Evolutionary conservation across 2,888 invertebrate species (phyloP).

Genomic region (Macrophya alboannulata): DNA sequence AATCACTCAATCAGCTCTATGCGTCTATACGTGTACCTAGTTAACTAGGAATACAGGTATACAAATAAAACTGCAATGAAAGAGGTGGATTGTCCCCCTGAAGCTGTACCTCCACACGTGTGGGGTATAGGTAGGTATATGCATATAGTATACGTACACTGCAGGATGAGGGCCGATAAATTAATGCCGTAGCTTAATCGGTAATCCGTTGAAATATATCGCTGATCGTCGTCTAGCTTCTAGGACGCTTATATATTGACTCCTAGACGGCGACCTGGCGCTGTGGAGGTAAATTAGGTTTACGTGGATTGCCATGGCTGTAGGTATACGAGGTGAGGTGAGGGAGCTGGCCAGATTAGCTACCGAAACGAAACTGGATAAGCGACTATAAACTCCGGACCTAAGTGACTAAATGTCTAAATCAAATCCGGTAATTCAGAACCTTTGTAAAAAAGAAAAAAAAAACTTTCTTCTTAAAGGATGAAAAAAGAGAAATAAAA

Average conservation of each 20-base stretch:
- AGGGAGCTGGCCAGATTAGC: neutral
- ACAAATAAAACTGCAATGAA: neutral
- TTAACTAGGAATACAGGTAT: neutral
- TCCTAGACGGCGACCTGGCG: neutral
- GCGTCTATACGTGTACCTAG: neutral
- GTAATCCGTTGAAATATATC: constrained; percentile 53
- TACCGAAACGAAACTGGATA: constrained; percentile 14
- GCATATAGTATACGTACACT: neutral
- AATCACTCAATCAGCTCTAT: constrained; percentile 34
- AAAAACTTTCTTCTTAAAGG: neutral
- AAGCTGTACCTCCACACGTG: neutral
- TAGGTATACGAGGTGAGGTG: neutral
- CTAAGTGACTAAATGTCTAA: constrained; percentile 5
- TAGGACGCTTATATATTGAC: constrained; percentile 36
- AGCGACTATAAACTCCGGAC: neutral
- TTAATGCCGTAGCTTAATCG: constrained; percentile 44
- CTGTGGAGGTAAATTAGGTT: constrained; percentile 33
- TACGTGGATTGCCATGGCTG: neutral
- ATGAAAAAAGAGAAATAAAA: neutral
- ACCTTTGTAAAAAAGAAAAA: too few species aligned
- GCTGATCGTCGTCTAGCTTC: constrained; percentile 28
- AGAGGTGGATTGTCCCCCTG: neutral
- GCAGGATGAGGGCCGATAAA: constrained; percentile 24
- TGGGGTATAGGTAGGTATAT: neutral
- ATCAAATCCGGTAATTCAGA: neutral